phyloP scores from a whole-genome alignment of 2,797 vertebrate species.

The Tympanoctomys barrerae region DNA sequence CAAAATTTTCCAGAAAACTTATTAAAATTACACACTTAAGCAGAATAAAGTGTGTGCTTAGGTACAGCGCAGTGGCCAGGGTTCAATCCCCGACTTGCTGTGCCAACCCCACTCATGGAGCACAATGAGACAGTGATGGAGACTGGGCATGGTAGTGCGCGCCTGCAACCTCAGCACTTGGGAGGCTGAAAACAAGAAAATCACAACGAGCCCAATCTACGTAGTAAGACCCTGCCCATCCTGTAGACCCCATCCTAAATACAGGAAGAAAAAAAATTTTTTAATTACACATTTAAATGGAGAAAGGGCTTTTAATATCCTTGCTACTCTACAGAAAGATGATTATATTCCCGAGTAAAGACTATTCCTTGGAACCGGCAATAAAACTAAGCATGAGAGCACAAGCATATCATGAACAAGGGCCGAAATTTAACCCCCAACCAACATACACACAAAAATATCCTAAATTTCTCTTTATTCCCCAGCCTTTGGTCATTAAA shows the following conservation, averaged over 20 bases:
- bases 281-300: slow-evolving; percentile 12
- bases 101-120: no score
- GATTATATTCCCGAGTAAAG: slow-evolving; percentile 1
- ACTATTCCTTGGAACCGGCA: background rate
- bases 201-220: no score
- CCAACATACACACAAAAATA: background rate
- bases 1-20: slow-evolving; percentile 31
- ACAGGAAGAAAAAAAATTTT: no score
- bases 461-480: slow-evolving; percentile 57
- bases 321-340: slow-evolving; percentile 49
- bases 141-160: no score
- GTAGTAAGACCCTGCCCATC: no score
- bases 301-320: slow-evolving; percentile 32
- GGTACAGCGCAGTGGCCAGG: no score
- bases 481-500: background rate
- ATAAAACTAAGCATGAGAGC: background rate
- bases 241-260: no score
- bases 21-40: slow-evolving; percentile 27
- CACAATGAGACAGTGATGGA: no score
- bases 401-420: background rate
- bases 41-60: no score
- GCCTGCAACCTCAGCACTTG: no score
- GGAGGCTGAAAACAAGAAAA: no score
- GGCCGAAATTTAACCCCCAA: background rate
- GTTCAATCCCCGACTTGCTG: no score